A percentile compares a stretch with the other conserved stretches of the same genome.
Evolutionary conservation across 2,113 vertebrate genomes (phyloP).

Genomic region (Cromileptes altivelis): DNA sequence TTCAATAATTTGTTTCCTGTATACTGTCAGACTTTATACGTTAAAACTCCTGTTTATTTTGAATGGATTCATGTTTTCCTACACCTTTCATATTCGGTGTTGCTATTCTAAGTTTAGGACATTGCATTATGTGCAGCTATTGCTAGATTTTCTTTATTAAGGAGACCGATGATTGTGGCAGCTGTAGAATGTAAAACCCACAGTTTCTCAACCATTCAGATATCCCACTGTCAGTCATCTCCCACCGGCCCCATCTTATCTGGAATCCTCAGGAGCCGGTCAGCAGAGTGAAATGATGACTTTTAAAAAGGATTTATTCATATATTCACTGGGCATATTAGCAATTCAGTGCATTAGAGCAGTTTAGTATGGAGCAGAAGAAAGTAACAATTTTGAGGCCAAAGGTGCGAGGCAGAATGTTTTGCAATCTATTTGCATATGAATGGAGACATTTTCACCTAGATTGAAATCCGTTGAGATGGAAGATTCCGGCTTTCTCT

Average conservation of each 20-base stretch:
- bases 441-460: constrained; percentile 63
- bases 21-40: neutral
- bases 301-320: constrained; percentile 73
- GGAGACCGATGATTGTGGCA: neutral
- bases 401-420: constrained; percentile 43
- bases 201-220: constrained; percentile 33
- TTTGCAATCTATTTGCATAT: constrained; percentile 65
- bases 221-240: constrained; percentile 46
- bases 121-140: neutral
- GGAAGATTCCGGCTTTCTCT: constrained; percentile 20
- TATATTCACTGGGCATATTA: constrained; percentile 73
- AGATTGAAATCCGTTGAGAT: constrained; percentile 44
- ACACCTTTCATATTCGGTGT: neutral
- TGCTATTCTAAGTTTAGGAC: too few species aligned
- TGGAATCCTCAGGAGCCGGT: constrained; percentile 47
- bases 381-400: constrained; percentile 54
- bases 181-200: constrained; percentile 3
- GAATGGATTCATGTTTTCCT: neutral
- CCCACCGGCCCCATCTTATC: constrained; percentile 36
- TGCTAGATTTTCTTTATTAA: constrained; percentile 22
- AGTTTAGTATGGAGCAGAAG: constrained; percentile 38
- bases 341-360: constrained; percentile 66
- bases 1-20: neutral
- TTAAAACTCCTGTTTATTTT: neutral
- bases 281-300: constrained; percentile 45